Evolutionary conservation across 1,140 invertebrate genomes (phyloP).

Genomic region (Drosophila athabasca): DNA sequence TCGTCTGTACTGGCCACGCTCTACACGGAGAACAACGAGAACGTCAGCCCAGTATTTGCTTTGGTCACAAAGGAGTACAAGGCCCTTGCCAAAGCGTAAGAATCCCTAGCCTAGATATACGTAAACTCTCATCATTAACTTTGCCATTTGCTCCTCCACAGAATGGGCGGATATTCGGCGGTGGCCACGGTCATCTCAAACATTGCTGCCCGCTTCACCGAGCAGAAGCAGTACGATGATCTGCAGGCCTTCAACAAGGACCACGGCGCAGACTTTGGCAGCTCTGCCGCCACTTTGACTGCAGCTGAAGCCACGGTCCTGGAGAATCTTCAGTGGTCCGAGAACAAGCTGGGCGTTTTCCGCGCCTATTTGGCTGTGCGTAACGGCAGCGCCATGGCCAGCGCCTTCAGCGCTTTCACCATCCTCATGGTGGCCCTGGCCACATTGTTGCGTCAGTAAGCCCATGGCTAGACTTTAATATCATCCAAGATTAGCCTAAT

Average conservation of each 20-base stretch:
- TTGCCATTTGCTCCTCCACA: slow-evolving; percentile 37
- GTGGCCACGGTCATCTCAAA: slow-evolving; percentile 83
- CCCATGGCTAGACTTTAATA: background rate
- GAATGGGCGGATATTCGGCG: slow-evolving; percentile 81
- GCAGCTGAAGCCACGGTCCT: slow-evolving; percentile 49
- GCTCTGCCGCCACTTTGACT: slow-evolving; percentile 46
- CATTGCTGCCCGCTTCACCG: slow-evolving; percentile 84
- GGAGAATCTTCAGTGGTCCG: slow-evolving; percentile 64
- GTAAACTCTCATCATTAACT: background rate
- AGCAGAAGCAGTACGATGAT: slow-evolving; percentile 77
- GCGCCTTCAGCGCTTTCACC: slow-evolving; percentile 58
- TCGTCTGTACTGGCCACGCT: slow-evolving; percentile 81
- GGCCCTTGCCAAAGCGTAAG: slow-evolving; percentile 84
- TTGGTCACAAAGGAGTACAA: slow-evolving; percentile 83
- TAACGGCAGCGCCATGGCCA: slow-evolving; percentile 52
- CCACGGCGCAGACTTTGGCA: slow-evolving; percentile 56
- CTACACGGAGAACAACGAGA: slow-evolving; percentile 83
- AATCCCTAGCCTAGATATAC: slow-evolving; percentile 13
- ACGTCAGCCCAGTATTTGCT: slow-evolving; percentile 83
- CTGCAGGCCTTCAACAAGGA: slow-evolving; percentile 59
- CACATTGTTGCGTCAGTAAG: slow-evolving; percentile 59
- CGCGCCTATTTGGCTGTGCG: slow-evolving; percentile 53
- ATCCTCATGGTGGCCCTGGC: slow-evolving; percentile 60
- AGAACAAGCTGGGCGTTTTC: slow-evolving; percentile 47
- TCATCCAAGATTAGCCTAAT: background rate